phyloP scores from a whole-genome alignment of 2,797 vertebrate genomes.

The Squalus acanthias region DNA sequence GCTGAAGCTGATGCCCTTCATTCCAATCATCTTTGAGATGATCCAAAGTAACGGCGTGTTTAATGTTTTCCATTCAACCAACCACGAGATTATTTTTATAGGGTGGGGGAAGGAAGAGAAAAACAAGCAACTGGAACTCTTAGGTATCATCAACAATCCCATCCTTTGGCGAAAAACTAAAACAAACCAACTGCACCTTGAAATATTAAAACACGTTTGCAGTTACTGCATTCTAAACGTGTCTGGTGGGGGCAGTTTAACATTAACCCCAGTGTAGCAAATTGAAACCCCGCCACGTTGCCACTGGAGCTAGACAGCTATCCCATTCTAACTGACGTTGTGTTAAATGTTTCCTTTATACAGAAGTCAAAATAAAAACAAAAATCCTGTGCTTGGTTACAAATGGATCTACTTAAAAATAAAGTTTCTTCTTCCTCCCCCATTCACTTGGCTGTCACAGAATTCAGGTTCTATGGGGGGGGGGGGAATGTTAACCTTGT shows the following conservation, averaged over 20 bases:
- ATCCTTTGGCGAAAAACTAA: background rate
- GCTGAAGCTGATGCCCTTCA: background rate
- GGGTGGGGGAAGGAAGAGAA: background rate
- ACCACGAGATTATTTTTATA: background rate
- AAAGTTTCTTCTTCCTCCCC: background rate
- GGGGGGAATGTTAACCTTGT: background rate
- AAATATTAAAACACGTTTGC: background rate
- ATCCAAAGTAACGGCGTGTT: background rate
- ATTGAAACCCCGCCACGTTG: background rate
- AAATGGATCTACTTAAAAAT: background rate
- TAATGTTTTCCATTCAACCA: background rate
- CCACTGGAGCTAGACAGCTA: background rate
- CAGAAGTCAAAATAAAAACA: too few relatives aligned
- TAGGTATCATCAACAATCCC: background rate
- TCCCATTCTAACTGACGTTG: too few relatives aligned
- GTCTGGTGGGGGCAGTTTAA: background rate
- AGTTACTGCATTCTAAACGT: background rate
- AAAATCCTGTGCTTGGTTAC: background rate
- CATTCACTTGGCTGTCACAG: background rate
- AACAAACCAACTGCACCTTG: background rate
- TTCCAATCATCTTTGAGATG: background rate
- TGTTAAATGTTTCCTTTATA: too few relatives aligned
- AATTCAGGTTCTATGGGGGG: background rate
- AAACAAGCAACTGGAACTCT: background rate
- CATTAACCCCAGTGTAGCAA: background rate